Percentiles rank a stretch among this genome's conserved stretches.
phyloP scores from a whole-genome alignment of 2,888 invertebrate genomes.

The Idaea dimidiata region DNA sequence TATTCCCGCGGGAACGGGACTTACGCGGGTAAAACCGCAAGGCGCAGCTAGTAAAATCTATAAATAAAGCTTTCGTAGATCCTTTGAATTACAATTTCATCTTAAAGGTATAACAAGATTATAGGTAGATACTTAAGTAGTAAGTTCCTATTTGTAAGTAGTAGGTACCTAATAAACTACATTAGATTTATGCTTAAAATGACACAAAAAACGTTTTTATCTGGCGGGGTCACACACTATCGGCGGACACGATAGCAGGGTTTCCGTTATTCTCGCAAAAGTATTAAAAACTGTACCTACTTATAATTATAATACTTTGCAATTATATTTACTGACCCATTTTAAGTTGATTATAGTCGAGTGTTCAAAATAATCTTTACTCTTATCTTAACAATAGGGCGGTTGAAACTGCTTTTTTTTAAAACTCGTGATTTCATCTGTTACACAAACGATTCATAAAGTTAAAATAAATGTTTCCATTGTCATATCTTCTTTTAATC shows the following conservation, averaged over 20 bases:
- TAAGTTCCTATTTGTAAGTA: background rate
- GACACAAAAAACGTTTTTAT: slow-evolving; percentile 51
- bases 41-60: too few species aligned
- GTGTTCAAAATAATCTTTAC: background rate
- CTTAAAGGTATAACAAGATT: too few species aligned
- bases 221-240: slow-evolving; percentile 44
- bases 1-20: too few species aligned
- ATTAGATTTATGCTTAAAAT: slow-evolving; percentile 16
- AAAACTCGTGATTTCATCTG: too few species aligned
- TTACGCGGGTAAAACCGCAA: too few species aligned
- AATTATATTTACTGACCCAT: slow-evolving; percentile 35
- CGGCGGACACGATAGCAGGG: slow-evolving; percentile 53
- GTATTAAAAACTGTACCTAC: slow-evolving; percentile 23
- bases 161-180: background rate
- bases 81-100: too few species aligned
- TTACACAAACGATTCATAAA: too few species aligned
- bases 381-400: background rate
- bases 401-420: too few species aligned
- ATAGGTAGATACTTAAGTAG: too few species aligned
- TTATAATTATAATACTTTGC: background rate
- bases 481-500: too few species aligned
- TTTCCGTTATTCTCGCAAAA: slow-evolving; percentile 50
- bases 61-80: too few species aligned
- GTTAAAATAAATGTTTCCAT: too few species aligned
- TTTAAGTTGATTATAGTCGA: slow-evolving; percentile 22